Base-by-base conservation (phyloP, 2,888 invertebrate genomes). In the Amphipoea lucens region DNA sequence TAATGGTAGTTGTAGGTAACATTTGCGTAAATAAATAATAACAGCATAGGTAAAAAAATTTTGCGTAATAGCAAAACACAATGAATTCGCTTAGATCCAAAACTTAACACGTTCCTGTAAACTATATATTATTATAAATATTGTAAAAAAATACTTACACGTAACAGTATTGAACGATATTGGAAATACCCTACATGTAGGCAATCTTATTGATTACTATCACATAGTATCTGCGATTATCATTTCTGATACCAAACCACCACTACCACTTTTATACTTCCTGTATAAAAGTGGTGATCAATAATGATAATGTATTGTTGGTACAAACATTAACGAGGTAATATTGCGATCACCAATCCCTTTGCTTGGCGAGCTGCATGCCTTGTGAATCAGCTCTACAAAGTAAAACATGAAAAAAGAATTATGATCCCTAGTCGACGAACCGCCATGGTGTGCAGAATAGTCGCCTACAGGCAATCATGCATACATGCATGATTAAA, bases 191-290 rank as follows among this genome's bases (percentile, higher is more conserved):
- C 48, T 48, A 78, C 1, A 42, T 65, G 9, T 36, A 23, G 17
- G 0, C 14, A 57, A 60, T 60, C 45, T 69, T 9, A 51, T 51
- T 42, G 51, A 76, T 78, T 29, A 60, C 4, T 40, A 78, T 67
- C 57, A 78, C 54, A 69, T 48, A 57, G 14, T 79, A 70, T 48
- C 23, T 51, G 48, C 12, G 60, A 78, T 78, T 69, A 80, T 80
- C 48, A 42, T 68, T 60, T 51, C 70, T 29, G 57, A 78, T 80
- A 60, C 20, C 17, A 23, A 42, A 23, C 7, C 20, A 20, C 20
- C 5, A 17, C 17, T 45, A 51, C 51, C 17, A 20, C 51, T 20
- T 51, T 51, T 51, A 51, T 17, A 51, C 6, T 20, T 51, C 51
- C 51, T 51, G 1, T 77, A 23, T 4, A 9, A n/a, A 76, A 76